Conservation (phyloP, 2,797 vertebrate genomes). For the Chrysocyon brachyurus region DNA sequence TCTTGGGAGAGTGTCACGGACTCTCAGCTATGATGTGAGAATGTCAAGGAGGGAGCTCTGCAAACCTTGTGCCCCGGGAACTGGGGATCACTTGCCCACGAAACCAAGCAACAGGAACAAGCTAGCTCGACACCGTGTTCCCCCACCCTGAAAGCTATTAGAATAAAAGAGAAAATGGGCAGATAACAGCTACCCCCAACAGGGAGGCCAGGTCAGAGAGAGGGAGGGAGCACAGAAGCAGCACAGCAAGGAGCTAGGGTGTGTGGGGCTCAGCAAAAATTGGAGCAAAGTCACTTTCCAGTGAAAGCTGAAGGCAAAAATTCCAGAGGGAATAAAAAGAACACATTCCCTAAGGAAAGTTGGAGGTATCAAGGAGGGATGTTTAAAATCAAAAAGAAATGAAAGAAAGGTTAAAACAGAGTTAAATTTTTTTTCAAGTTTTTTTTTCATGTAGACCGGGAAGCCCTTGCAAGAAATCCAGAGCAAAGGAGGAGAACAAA, state of each 20-base stretch:
- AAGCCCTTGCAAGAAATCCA: not conserved
- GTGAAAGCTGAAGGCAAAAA: not conserved
- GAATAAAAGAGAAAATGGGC: too few species aligned
- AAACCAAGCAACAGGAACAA: not conserved
- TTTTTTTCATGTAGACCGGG: not conserved
- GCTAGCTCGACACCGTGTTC: not conserved
- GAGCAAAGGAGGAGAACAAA: not conserved
- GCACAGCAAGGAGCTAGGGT: not conserved
- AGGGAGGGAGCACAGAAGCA: not conserved
- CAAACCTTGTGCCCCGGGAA: too few species aligned
- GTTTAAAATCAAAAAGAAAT: not conserved
- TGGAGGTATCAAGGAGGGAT: not conserved
- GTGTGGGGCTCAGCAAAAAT: not conserved
- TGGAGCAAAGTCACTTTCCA: not conserved
- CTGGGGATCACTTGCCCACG: too few species aligned
- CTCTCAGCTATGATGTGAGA: not conserved
- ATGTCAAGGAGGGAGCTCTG: fast-evolving
- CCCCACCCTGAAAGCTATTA: not conserved
- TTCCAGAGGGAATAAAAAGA: not conserved
- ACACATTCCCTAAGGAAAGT: too few species aligned
- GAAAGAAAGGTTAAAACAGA: not conserved
- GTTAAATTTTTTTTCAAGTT: too few species aligned
- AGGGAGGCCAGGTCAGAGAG: not conserved
- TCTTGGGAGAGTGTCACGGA: not conserved
- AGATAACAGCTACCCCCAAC: not conserved